phyloP scores from a whole-genome alignment of 2,888 invertebrate species.

The Scaptomyza tumidula region DNA sequence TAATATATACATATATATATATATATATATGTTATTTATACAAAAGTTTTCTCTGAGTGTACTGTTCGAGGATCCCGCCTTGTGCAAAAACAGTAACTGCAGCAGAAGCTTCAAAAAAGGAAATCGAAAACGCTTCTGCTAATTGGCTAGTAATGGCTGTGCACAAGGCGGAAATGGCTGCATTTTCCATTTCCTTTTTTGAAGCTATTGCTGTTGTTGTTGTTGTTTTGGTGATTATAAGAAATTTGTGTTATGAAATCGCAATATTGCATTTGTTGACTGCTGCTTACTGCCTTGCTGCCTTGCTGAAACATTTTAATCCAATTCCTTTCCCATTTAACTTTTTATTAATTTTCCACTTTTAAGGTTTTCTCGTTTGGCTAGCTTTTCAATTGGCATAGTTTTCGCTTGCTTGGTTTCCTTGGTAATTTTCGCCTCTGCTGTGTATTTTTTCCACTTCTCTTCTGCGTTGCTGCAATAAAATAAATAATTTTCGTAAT shows the following conservation, averaged over 20 bases:
- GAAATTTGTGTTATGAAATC: conserved; percentile 76
- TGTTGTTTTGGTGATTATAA: conserved; percentile 68
- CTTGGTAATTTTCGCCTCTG: conserved; percentile 9
- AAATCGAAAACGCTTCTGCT: no score
- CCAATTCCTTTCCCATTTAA: neutral
- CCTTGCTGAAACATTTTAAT: neutral
- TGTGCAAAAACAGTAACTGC: conserved; percentile 59
- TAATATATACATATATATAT: no score
- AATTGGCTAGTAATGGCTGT: no score
- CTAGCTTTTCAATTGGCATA: conserved; percentile 73
- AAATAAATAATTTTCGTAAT: conserved; percentile 29
- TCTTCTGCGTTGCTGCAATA: conserved; percentile 5
- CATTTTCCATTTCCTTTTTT: conserved; percentile 66
- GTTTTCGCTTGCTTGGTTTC: conserved; percentile 65
- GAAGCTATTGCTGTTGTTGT: conserved; percentile 19
- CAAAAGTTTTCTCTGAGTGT: no score
- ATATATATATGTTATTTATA: no score
- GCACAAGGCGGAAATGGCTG: conserved; percentile 19
- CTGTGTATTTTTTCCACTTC: neutral
- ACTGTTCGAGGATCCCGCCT: conserved; percentile 29
- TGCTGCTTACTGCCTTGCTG: conserved; percentile 16
- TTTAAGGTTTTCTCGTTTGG: conserved; percentile 62
- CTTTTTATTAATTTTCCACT: conserved; percentile 46
- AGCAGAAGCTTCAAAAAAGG: no score
- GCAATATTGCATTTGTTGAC: conserved; percentile 75